phyloP scores from a whole-genome alignment of 2,888 invertebrate genomes.

The Anorthoa munda region DNA sequence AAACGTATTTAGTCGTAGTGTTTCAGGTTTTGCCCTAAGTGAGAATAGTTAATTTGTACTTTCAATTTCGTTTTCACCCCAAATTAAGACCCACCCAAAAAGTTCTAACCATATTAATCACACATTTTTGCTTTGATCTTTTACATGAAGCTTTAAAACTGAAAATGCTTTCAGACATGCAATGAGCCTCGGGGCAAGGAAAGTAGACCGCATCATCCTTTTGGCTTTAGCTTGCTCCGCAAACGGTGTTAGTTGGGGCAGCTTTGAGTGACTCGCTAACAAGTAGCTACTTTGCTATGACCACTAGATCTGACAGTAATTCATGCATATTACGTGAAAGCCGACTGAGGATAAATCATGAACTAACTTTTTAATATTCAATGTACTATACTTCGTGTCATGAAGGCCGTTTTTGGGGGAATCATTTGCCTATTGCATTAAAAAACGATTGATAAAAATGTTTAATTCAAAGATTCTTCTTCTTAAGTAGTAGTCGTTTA shows the following conservation, averaged over 20 bases:
- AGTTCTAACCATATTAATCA: slow-evolving; percentile 44
- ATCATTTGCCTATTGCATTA: not conserved
- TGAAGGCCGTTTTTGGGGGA: not conserved
- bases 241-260: slow-evolving; percentile 49
- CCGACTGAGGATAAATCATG: not conserved
- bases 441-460: too few relatives aligned
- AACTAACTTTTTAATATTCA: slow-evolving; percentile 7
- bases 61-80: not conserved
- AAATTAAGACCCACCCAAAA: slow-evolving; percentile 29
- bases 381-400: too few relatives aligned
- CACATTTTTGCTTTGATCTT: slow-evolving; percentile 59
- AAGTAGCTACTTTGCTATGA: slow-evolving; percentile 40
- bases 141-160: slow-evolving; percentile 31
- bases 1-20: not conserved
- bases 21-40: not conserved
- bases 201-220: slow-evolving; percentile 59
- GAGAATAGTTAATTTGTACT: not conserved
- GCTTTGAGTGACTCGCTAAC: slow-evolving; percentile 42
- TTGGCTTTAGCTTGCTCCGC: slow-evolving; percentile 45
- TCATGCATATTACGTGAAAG: slow-evolving; percentile 13
- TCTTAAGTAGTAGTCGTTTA: too few relatives aligned
- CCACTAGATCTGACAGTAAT: slow-evolving; percentile 20
- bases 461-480: too few relatives aligned
- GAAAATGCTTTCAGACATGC: slow-evolving; percentile 56
- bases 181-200: slow-evolving; percentile 47